A percentile compares a stretch with the other conserved stretches of the same genome.
These are phyloP conservation scores for Coronaproctus castanopsis DNA, from an alignment of 2,888 invertebrate genomes.

Conservation along the genomic window DNA sequence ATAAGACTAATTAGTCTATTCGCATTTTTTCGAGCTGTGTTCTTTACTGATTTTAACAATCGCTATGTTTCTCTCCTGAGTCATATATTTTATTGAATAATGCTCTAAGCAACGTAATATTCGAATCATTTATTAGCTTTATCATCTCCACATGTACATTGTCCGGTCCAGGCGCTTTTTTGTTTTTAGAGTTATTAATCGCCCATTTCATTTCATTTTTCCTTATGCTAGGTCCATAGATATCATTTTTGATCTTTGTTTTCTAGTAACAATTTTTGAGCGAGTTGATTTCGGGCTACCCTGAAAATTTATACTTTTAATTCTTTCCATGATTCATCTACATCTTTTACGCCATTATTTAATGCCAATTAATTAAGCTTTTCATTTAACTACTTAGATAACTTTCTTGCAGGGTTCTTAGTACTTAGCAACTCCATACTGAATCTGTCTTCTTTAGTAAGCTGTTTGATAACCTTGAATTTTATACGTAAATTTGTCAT, in stretches of 20 bases:
- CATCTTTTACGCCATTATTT: background rate
- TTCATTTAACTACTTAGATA: background rate
- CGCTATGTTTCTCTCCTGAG: background rate
- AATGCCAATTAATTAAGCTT: background rate
- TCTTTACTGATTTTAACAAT: background rate
- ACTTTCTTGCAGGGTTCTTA: background rate
- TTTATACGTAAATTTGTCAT: background rate
- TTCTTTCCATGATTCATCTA: background rate
- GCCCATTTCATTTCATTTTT: background rate
- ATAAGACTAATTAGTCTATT: background rate
- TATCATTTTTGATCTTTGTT: background rate
- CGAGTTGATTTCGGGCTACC: background rate
- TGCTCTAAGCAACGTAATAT: background rate
- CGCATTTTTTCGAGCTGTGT: background rate
- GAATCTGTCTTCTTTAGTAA: background rate
- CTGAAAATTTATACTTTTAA: background rate
- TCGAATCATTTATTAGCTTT: background rate
- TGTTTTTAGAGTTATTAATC: background rate
- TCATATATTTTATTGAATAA: background rate
- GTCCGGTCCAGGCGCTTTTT: background rate
- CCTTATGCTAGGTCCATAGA: background rate
- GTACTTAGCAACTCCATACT: background rate
- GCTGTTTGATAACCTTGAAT: background rate
- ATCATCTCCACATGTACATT: background rate
- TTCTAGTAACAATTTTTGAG: background rate